phyloP scores from a whole-genome alignment of 2,797 vertebrate species.

The Chelidonichthys spinosus region DNA sequence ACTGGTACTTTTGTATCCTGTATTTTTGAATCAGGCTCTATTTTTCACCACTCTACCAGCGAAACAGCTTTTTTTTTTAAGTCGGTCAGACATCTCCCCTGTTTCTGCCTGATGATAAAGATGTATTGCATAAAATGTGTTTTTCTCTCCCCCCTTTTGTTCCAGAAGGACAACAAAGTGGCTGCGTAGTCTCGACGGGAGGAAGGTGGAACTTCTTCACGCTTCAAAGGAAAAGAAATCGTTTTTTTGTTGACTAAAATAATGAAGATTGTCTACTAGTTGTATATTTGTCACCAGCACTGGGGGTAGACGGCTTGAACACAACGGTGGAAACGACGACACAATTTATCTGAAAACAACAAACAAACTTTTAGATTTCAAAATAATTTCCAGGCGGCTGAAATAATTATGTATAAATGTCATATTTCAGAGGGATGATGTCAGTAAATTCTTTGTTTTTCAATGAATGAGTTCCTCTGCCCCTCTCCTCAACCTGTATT shows the following conservation, averaged over 20 bases:
- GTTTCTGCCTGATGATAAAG: not conserved
- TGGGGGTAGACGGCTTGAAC: slow-evolving; percentile 88
- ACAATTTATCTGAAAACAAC: slow-evolving; percentile 78
- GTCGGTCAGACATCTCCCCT: too few species aligned
- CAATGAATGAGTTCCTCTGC: slow-evolving; percentile 77
- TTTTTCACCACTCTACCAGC: too few species aligned
- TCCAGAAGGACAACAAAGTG: slow-evolving; percentile 98
- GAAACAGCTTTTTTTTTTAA: too few species aligned
- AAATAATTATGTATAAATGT: slow-evolving; percentile 83
- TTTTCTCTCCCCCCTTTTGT: slow-evolving; percentile 5
- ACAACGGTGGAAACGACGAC: slow-evolving; percentile 70
- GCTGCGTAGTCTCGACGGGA: slow-evolving; percentile 86
- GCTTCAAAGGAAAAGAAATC: slow-evolving; percentile 73
- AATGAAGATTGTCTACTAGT: slow-evolving; percentile 88
- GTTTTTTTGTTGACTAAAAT: slow-evolving; percentile 86
- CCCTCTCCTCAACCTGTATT: slow-evolving; percentile 83
- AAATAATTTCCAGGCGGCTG: slow-evolving; percentile 82
- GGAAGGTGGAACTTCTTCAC: slow-evolving; percentile 81
- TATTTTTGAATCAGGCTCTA: too few species aligned
- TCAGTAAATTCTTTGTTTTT: slow-evolving; percentile 5
- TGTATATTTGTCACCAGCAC: slow-evolving; percentile 98
- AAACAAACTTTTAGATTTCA: slow-evolving; percentile 74
- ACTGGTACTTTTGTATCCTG: too few species aligned
- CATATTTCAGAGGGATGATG: slow-evolving; percentile 75
- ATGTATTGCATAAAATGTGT: not conserved